phyloP scores from a whole-genome alignment of 2,797 vertebrate species.

The Loris lydekkerianus region DNA sequence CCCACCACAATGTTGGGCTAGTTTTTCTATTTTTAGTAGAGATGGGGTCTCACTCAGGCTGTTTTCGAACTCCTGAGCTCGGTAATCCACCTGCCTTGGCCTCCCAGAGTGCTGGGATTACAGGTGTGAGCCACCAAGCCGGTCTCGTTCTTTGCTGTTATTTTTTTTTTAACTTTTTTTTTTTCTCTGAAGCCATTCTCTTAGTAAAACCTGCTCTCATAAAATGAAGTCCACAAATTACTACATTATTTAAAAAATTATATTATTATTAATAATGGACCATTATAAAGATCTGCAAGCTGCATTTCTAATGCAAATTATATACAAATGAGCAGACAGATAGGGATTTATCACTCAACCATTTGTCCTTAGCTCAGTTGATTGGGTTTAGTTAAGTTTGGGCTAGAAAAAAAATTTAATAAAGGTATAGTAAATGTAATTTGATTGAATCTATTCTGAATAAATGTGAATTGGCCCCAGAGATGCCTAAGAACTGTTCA shows the following conservation, averaged over 20 bases:
- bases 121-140: too few species aligned
- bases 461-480: background rate
- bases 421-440: slow-evolving; percentile 31
- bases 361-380: slow-evolving; percentile 34
- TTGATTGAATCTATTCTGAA: background rate
- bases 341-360: background rate
- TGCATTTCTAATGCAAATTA: slow-evolving; percentile 29
- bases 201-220: slow-evolving; percentile 33
- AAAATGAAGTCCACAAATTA: slow-evolving; percentile 7
- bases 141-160: background rate
- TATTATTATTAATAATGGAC: slow-evolving; percentile 2
- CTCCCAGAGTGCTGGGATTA: too few species aligned
- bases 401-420: background rate
- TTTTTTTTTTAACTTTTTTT: slow-evolving; percentile 6
- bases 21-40: too few species aligned
- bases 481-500: slow-evolving; percentile 30
- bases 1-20: too few species aligned
- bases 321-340: background rate
- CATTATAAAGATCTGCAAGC: slow-evolving; percentile 23
- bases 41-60: too few species aligned
- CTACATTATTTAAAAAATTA: background rate
- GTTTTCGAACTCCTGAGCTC: too few species aligned
- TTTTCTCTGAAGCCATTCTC: background rate
- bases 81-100: too few species aligned
- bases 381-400: slow-evolving; percentile 49